Evolutionary conservation across 1,140 invertebrate genomes (phyloP).

Genomic region (Calephelis virginiensis): DNA sequence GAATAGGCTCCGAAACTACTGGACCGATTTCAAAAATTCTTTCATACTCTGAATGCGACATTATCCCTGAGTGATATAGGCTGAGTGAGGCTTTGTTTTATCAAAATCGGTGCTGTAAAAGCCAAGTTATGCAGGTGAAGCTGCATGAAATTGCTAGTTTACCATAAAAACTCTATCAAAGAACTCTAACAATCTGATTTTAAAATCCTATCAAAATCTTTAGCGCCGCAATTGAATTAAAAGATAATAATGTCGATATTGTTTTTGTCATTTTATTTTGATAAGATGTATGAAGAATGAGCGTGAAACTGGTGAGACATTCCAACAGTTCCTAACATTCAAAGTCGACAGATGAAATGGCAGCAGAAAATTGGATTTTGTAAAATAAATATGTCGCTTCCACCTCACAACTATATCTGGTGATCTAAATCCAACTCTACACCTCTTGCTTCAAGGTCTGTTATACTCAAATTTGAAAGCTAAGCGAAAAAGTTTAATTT

Average conservation of each 20-base stretch:
- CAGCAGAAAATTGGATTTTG: constrained; percentile 78
- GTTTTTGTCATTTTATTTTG: constrained; percentile 32
- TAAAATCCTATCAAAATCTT: too few species aligned
- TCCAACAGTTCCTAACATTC: constrained; percentile 62
- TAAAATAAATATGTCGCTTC: constrained; percentile 76
- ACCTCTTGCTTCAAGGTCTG: background rate
- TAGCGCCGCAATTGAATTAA: background rate
- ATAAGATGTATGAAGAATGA: constrained; percentile 54
- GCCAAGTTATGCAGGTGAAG: too few species aligned
- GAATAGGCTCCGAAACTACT: too few species aligned
- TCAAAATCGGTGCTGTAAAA: too few species aligned
- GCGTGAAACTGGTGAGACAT: constrained; percentile 69
- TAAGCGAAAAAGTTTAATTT: constrained; percentile 66
- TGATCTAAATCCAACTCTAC: constrained; percentile 35
- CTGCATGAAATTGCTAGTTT: too few species aligned
- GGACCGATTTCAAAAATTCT: too few species aligned
- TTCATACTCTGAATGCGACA: too few species aligned
- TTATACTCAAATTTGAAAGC: constrained; percentile 23
- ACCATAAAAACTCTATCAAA: too few species aligned
- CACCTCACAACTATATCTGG: constrained; percentile 44
- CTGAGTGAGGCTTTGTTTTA: too few species aligned
- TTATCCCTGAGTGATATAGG: too few species aligned
- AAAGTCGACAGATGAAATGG: constrained; percentile 77
- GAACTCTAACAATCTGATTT: too few species aligned
- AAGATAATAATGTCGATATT: constrained; percentile 7